Evolutionary conservation across 2,797 vertebrate genomes (phyloP).

Genomic region (Neopelma chrysocephalum): DNA sequence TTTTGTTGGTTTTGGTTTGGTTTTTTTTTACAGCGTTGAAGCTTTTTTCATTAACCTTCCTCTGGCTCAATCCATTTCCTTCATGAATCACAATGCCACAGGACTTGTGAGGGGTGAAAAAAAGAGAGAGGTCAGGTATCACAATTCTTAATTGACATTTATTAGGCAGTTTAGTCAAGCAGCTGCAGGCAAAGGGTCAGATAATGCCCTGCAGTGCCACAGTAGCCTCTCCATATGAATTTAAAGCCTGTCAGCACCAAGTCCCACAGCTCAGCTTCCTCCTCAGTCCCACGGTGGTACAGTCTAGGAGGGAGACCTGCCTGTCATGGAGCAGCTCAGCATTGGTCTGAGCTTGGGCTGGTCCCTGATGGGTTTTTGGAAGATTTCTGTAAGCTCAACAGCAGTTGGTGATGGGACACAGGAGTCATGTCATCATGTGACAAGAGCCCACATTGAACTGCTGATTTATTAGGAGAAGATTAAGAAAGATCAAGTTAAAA

Average conservation of each 20-base stretch:
- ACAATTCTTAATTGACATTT: constrained; percentile 12
- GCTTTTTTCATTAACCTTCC: background rate
- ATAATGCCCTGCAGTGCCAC: background rate
- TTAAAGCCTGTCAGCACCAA: background rate
- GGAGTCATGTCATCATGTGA: background rate
- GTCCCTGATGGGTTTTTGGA: background rate
- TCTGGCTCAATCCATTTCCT: background rate
- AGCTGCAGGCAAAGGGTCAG: background rate
- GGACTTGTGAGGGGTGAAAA: background rate
- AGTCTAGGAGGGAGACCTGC: background rate
- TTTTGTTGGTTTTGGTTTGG: background rate
- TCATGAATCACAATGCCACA: background rate
- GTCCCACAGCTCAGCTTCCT: background rate
- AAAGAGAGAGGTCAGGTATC: background rate
- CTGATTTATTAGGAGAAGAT: background rate
- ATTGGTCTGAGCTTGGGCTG: background rate
- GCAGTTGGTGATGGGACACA: background rate
- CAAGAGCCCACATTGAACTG: background rate
- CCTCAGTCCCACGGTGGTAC: background rate
- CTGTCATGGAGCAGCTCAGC: background rate
- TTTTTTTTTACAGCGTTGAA: rapidly evolving
- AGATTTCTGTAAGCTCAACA: background rate
- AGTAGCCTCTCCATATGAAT: background rate
- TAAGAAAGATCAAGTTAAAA: background rate
- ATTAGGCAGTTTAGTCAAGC: constrained; percentile 2